phyloP scores from a whole-genome alignment of 2,888 invertebrate genomes.

The Sarcophaga caerulescens region DNA sequence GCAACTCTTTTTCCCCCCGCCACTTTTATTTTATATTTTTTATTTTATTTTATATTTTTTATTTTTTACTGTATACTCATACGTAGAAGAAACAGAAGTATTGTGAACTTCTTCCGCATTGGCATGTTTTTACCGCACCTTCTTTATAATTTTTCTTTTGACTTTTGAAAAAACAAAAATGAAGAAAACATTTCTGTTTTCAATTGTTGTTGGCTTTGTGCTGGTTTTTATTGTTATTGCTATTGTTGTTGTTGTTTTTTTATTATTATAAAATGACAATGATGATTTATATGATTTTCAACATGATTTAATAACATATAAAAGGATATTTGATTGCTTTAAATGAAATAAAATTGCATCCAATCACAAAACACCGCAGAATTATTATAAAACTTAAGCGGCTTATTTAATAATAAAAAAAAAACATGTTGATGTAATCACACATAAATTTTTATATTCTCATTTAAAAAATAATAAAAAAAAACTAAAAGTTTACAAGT shows the following conservation, averaged over 20 bases:
- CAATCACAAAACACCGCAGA: background rate
- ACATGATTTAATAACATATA: conserved; percentile 51
- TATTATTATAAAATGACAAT: conserved; percentile 41
- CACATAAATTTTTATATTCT: background rate
- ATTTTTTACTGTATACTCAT: conserved; percentile 29
- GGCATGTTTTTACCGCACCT: conserved; percentile 46
- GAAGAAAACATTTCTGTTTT: background rate
- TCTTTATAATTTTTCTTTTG: background rate
- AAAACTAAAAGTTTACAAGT: background rate
- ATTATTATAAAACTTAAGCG: background rate
- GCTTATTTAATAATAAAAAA: background rate
- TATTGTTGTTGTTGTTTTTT: conserved; percentile 1
- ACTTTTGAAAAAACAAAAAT: conserved; percentile 37
- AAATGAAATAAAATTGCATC: background rate
- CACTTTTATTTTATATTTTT: background rate
- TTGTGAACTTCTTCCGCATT: conserved; percentile 63
- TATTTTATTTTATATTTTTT: conserved; percentile 6
- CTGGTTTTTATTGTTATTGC: background rate
- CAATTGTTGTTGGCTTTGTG: too few relatives aligned
- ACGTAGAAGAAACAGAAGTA: conserved; percentile 4
- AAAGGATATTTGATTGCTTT: conserved; percentile 30
- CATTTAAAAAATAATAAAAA: background rate
- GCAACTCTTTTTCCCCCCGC: background rate
- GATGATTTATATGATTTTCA: conserved; percentile 56
- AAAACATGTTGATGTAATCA: background rate